A percentile compares a stretch with the other conserved stretches of the same genome.
These are phyloP conservation scores for Tragelaphus scriptus DNA, from an alignment of 2,113 vertebrate species.

Conservation along the genomic window DNA sequence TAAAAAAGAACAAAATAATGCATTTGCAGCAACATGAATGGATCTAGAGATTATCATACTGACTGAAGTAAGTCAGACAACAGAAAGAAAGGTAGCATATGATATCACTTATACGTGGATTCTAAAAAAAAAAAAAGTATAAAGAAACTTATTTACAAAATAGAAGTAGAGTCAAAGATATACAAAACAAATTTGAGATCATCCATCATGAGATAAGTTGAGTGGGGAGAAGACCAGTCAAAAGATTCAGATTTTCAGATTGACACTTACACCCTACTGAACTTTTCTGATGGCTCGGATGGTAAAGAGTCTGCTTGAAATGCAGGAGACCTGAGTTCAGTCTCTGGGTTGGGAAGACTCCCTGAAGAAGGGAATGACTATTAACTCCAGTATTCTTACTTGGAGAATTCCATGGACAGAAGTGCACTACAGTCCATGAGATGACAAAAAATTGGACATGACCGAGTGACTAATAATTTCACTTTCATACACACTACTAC, in stretches of 20 bases:
- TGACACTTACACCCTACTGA: not conserved
- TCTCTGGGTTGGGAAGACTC: not conserved
- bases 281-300: not conserved
- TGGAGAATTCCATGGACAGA: not conserved
- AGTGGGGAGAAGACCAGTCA: not conserved
- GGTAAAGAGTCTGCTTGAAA: not conserved
- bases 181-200: not conserved
- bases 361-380: not conserved
- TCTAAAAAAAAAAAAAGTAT: not conserved
- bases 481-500: not conserved
- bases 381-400: not conserved
- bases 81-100: not conserved
- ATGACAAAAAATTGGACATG: not conserved
- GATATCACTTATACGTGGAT: not conserved
- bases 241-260: not conserved
- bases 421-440: not conserved
- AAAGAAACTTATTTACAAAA: not conserved
- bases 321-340: not conserved
- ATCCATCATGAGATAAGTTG: not conserved
- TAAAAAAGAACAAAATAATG: not conserved
- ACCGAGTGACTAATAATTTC: not conserved
- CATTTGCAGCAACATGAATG: not conserved
- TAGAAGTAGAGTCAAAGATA: not conserved
- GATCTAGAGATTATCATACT: not conserved
- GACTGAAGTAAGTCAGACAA: not conserved